These are phyloP conservation scores for Cynodonichthys magdalenae DNA, from an alignment of 2,797 vertebrate genomes.

Conservation along the genomic window DNA sequence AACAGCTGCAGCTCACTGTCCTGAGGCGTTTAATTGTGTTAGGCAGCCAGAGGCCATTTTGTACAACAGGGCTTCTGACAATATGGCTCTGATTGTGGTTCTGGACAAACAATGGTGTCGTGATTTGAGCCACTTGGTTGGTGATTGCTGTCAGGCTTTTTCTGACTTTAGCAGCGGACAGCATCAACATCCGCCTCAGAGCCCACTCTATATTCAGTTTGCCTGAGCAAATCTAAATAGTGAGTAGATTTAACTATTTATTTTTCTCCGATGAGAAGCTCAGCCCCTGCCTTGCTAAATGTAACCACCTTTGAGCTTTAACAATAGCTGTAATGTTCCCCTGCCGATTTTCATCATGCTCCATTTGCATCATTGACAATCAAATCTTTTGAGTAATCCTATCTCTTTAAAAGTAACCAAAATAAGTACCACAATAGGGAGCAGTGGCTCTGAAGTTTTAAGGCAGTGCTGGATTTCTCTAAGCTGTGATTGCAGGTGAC, in stretches of 20 bases:
- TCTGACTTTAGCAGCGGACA: conserved; percentile 38
- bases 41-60: conserved; percentile 23
- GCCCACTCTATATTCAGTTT: conserved; percentile 27
- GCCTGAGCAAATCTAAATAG: conserved; percentile 25
- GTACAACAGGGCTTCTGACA: conserved; percentile 51
- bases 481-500: too few species aligned
- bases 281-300: neutral
- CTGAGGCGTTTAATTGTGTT: conserved; percentile 57
- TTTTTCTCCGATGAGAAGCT: neutral
- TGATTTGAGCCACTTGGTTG: conserved; percentile 61
- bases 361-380: conserved; percentile 2
- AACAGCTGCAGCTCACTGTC: conserved; percentile 24
- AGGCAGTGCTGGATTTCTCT: too few species aligned
- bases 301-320: neutral
- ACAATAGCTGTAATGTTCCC: conserved; percentile 5
- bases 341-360: neutral
- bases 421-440: conserved; percentile 29
- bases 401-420: neutral
- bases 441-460: neutral
- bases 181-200: conserved; percentile 40
- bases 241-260: neutral
- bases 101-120: conserved; percentile 61
- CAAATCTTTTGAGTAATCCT: neutral
- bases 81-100: conserved; percentile 72
- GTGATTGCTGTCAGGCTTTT: conserved; percentile 65